A percentile compares a stretch with the other conserved stretches of the same genome.
These are phyloP conservation scores for Eudemis profundana DNA, from an alignment of 2,888 invertebrate species.

Conservation along the genomic window DNA sequence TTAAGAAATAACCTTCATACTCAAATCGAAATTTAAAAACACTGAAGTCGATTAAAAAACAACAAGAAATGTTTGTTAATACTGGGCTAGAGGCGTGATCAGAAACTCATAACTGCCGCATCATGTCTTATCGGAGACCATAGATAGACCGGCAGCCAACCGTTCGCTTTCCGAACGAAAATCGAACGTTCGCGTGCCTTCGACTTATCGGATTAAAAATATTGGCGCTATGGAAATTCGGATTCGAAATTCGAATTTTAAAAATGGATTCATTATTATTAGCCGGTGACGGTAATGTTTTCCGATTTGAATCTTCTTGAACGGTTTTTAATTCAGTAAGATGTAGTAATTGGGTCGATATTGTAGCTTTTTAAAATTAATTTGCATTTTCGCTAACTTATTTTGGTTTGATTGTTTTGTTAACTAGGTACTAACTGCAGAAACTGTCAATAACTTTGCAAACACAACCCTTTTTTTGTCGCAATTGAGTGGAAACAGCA, in stretches of 20 bases:
- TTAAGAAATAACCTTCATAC: no score
- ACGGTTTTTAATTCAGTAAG: not conserved
- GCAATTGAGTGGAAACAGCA: not conserved
- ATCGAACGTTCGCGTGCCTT: slow-evolving; percentile 43
- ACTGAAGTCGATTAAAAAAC: slow-evolving; percentile 34
- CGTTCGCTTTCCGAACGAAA: slow-evolving; percentile 37
- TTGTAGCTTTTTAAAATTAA: not conserved
- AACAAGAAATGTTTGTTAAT: slow-evolving; percentile 38
- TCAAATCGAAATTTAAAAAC: no score
- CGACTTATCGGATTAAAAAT: slow-evolving; percentile 40
- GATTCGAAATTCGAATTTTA: slow-evolving; percentile 19
- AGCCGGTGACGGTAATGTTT: slow-evolving; percentile 9
- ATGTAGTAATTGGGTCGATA: not conserved
- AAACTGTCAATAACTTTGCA: no score
- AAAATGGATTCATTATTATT: slow-evolving; percentile 25
- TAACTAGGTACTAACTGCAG: no score
- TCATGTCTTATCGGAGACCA: slow-evolving; percentile 75
- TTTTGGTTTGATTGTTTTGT: not conserved
- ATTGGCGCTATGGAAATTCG: slow-evolving; percentile 26
- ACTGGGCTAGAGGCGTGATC: slow-evolving; percentile 64
- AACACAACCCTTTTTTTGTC: not conserved
- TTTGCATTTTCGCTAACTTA: not conserved
- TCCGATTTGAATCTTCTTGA: not conserved
- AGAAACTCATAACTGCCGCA: slow-evolving; percentile 78
- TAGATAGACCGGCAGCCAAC: slow-evolving; percentile 56